Conservation (phyloP, 1,140 invertebrate genomes). For the Philotrypesis tridentata region DNA sequence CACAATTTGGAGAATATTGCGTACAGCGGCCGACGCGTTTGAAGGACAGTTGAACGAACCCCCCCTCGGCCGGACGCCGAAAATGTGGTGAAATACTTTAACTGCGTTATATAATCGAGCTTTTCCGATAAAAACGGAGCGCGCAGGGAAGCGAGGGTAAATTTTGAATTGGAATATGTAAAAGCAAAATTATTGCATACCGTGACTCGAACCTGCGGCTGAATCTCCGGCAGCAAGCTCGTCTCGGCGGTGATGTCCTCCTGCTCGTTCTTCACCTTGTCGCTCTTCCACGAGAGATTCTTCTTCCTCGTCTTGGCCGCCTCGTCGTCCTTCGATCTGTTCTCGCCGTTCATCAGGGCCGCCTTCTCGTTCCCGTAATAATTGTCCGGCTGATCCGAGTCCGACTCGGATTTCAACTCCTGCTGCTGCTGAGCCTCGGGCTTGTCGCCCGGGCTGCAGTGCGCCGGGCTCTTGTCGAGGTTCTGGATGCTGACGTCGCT, state of each 20-base stretch:
- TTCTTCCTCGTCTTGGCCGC: constrained; percentile 61
- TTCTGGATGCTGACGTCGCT: constrained; percentile 64
- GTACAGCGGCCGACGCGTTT: too few species aligned
- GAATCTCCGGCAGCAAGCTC: constrained; percentile 62
- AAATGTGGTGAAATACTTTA: too few species aligned
- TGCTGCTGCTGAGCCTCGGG: constrained; percentile 52
- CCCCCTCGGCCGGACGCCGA: too few species aligned
- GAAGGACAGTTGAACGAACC: too few species aligned
- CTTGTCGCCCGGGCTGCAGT: constrained; percentile 33
- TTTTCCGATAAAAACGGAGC: too few species aligned
- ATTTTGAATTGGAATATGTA: too few species aligned
- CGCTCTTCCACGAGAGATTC: constrained; percentile 66
- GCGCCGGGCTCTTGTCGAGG: constrained; percentile 63
- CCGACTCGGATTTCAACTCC: constrained; percentile 62
- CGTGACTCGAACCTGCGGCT: constrained; percentile 10
- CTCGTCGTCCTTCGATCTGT: constrained; percentile 45
- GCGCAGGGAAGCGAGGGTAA: too few species aligned
- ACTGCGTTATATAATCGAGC: too few species aligned
- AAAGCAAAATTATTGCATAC: background rate
- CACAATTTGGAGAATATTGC: too few species aligned
- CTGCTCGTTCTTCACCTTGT: constrained; percentile 59
- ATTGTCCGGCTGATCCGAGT: constrained; percentile 62
- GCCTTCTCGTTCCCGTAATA: constrained; percentile 62
- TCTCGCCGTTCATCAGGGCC: constrained; percentile 56
- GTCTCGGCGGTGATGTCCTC: constrained; percentile 68